phyloP scores from a whole-genome alignment of 2,797 vertebrate genomes.

The Denticeps clupeoides region DNA sequence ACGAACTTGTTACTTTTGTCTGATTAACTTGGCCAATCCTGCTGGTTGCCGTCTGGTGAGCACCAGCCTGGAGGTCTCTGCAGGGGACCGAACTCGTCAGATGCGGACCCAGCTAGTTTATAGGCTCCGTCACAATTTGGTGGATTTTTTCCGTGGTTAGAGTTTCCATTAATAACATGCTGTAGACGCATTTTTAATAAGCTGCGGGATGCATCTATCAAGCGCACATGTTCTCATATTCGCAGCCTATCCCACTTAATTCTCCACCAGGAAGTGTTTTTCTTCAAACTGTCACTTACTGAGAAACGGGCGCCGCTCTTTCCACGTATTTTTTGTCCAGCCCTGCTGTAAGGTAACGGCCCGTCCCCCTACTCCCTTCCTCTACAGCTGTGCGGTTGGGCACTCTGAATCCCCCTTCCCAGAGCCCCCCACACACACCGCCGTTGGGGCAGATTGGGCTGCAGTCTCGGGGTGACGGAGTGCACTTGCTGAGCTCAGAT shows the following conservation, averaged over 20 bases:
- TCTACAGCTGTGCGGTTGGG: constrained; percentile 27
- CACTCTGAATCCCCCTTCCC: constrained; percentile 12
- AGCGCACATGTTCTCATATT: neutral
- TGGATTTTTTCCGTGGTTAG: constrained; percentile 6
- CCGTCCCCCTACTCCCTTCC: constrained; percentile 7
- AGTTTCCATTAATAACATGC: constrained; percentile 4
- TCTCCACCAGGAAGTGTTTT: neutral
- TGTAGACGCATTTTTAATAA: constrained; percentile 1
- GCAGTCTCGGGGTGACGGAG: constrained; percentile 59
- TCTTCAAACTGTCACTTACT: neutral
- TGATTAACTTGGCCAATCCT: too few relatives aligned
- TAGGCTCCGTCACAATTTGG: too few relatives aligned
- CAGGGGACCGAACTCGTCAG: too few relatives aligned
- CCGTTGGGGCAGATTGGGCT: neutral
- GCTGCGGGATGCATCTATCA: neutral
- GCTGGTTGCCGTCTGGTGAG: too few relatives aligned
- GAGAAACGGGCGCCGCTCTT: too few relatives aligned
- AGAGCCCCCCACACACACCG: constrained; percentile 5
- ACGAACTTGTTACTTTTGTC: too few relatives aligned
- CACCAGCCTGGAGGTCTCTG: too few relatives aligned
- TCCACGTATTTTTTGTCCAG: too few relatives aligned
- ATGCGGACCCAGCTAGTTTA: too few relatives aligned
- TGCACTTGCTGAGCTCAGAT: constrained; percentile 66
- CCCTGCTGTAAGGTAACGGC: too few relatives aligned
- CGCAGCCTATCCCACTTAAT: too few relatives aligned